Evolutionary conservation across 2,888 invertebrate genomes (phyloP).

Genomic region (Octodonta nipae): DNA sequence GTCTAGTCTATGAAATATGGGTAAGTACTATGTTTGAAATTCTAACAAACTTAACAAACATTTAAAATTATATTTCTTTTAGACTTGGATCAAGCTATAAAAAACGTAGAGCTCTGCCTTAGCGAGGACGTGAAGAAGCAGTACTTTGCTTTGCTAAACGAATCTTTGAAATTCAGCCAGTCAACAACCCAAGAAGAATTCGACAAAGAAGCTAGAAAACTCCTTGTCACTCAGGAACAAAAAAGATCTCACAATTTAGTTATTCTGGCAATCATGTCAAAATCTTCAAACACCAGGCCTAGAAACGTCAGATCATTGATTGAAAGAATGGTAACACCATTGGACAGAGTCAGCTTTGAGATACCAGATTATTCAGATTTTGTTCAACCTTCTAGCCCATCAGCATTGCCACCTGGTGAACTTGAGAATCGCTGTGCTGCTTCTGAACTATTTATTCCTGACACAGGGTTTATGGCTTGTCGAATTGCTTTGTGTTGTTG

Average conservation of each 20-base stretch:
- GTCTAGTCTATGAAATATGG: too few relatives aligned
- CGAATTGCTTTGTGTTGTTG: slow-evolving; percentile 75
- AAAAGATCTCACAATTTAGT: slow-evolving; percentile 77
- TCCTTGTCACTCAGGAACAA: slow-evolving; percentile 55
- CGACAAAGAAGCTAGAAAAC: slow-evolving; percentile 60
- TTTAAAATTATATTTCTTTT: too few relatives aligned
- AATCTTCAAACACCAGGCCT: slow-evolving; percentile 37
- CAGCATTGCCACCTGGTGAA: slow-evolving; percentile 25
- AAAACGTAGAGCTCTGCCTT: slow-evolving; percentile 47
- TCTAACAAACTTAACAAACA: too few relatives aligned
- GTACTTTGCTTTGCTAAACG: slow-evolving; percentile 60
- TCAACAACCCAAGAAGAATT: slow-evolving; percentile 74
- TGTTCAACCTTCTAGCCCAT: slow-evolving; percentile 43
- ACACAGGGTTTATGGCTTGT: slow-evolving; percentile 68
- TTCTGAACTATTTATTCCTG: slow-evolving; percentile 71
- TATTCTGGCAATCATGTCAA: slow-evolving; percentile 50
- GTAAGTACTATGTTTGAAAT: too few relatives aligned
- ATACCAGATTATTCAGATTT: slow-evolving; percentile 44
- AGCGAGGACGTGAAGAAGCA: slow-evolving; percentile 53
- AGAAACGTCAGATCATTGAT: slow-evolving; percentile 8
- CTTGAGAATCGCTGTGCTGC: slow-evolving; percentile 45
- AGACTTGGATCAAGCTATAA: slow-evolving; percentile 44
- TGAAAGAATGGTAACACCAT: slow-evolving; percentile 1
- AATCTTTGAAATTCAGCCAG: slow-evolving; percentile 52
- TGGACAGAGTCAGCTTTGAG: slow-evolving; percentile 41